A percentile compares a stretch with the other conserved stretches of the same genome.
Conservation (phyloP, 2,113 vertebrate genomes). For the Notothenia coriiceps region DNA sequence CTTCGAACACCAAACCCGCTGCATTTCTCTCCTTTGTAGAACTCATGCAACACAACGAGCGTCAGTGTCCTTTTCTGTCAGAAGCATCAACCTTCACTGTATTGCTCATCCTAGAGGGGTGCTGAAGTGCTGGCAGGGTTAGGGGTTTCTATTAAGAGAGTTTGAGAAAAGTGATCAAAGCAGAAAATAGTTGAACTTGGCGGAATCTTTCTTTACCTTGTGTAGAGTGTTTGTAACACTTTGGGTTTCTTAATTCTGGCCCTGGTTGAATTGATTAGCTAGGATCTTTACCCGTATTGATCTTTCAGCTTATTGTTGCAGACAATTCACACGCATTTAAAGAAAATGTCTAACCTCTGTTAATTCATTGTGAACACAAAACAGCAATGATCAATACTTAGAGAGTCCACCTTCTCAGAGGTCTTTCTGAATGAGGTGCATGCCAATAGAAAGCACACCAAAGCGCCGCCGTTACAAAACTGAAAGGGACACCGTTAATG, state of each 20-base stretch:
- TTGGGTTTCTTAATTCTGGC: constrained; percentile 35
- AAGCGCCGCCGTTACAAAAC: constrained; percentile 44
- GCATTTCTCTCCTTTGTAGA: constrained; percentile 50
- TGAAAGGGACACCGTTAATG: constrained; percentile 54
- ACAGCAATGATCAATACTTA: constrained; percentile 51
- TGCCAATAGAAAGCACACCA: constrained; percentile 59
- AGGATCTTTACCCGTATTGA: constrained; percentile 57
- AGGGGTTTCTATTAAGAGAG: constrained; percentile 44
- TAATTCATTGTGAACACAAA: constrained; percentile 68
- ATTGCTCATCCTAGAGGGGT: constrained; percentile 23
- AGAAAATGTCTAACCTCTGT: constrained; percentile 33
- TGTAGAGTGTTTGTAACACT: constrained; percentile 2
- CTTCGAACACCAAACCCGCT: constrained; percentile 53
- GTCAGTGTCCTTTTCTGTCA: constrained; percentile 66
- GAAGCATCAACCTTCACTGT: constrained; percentile 59
- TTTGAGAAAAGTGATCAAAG: constrained; percentile 63
- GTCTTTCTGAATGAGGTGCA: constrained; percentile 14
- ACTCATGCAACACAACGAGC: constrained; percentile 41
- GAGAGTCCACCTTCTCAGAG: constrained; percentile 35
- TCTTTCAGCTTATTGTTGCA: constrained; percentile 49
- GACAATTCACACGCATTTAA: constrained; percentile 65
- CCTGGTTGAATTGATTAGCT: constrained; percentile 52
- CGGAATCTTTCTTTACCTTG: constrained; percentile 26
- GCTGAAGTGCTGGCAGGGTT: constrained; percentile 41
- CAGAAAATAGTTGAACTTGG: constrained; percentile 60